phyloP scores from a whole-genome alignment of 2,113 vertebrate species.

The Pagrus major region DNA sequence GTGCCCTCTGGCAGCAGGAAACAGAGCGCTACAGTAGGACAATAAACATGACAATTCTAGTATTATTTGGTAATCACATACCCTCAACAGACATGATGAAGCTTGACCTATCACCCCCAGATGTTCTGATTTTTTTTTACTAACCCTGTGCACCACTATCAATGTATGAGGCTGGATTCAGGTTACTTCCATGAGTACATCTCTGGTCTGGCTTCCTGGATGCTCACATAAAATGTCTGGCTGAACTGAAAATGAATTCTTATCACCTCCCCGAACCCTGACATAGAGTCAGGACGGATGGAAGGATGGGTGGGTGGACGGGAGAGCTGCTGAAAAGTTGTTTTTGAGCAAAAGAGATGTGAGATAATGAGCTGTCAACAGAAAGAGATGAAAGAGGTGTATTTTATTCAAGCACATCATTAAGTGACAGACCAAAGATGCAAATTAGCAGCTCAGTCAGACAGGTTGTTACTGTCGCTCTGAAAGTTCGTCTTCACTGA shows the following conservation, averaged over 20 bases:
- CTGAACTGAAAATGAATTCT: constrained; percentile 30
- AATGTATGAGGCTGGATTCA: neutral
- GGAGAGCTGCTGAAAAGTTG: neutral
- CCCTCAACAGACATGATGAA: no score
- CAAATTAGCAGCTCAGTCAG: constrained; percentile 39
- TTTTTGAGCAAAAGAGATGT: constrained; percentile 18
- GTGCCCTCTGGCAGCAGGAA: neutral
- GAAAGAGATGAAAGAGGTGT: constrained; percentile 22
- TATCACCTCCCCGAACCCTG: neutral
- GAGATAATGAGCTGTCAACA: constrained; percentile 42
- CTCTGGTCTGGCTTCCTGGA: neutral
- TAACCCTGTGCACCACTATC: neutral
- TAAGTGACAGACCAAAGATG: constrained; percentile 64
- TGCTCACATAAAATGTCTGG: neutral
- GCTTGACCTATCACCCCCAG: neutral
- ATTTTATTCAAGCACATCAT: constrained; percentile 34
- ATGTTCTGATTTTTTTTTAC: neutral
- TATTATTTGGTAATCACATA: no score
- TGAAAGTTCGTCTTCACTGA: neutral
- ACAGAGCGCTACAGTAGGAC: no score
- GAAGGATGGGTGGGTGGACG: neutral
- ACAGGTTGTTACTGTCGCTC: constrained; percentile 22
- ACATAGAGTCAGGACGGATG: neutral
- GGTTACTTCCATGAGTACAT: neutral
- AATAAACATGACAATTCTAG: no score